A percentile compares a stretch with the other conserved stretches of the same genome.
These are phyloP conservation scores for Parambassis ranga DNA, from an alignment of 2,797 vertebrate species.

Conservation along the genomic window DNA sequence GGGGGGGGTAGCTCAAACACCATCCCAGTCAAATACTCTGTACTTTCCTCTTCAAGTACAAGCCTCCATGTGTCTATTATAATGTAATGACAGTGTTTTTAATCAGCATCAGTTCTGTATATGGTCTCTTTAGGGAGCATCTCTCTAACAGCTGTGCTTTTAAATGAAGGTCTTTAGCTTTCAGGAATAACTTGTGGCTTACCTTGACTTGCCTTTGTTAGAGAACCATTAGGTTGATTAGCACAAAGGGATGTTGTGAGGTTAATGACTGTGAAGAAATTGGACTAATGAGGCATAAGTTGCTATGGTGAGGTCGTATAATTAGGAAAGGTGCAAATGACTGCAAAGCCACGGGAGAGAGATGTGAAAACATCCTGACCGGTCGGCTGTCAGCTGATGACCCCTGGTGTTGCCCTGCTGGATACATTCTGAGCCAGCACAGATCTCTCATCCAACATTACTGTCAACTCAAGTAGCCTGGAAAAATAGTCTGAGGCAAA, in stretches of 20 bases:
- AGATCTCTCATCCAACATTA: background rate
- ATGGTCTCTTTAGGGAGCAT: background rate
- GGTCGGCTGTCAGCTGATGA: constrained; percentile 38
- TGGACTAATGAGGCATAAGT: constrained; percentile 65
- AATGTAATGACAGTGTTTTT: too few relatives aligned
- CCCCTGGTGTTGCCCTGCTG: constrained; percentile 42
- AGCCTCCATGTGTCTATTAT: background rate
- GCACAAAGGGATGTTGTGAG: constrained; percentile 19
- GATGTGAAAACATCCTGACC: constrained; percentile 63
- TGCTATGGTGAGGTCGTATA: constrained; percentile 46
- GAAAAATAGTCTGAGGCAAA: background rate
- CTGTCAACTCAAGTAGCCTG: background rate
- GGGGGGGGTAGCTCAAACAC: too few relatives aligned
- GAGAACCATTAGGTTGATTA: background rate
- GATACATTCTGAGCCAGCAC: constrained; percentile 25
- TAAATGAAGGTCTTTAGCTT: constrained; percentile 8
- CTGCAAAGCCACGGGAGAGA: constrained; percentile 53
- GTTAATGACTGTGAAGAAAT: constrained; percentile 67
- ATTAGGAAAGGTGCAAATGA: constrained; percentile 68
- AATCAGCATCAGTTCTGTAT: background rate
- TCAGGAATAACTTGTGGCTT: background rate
- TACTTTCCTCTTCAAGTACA: too few relatives aligned
- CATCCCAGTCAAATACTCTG: too few relatives aligned
- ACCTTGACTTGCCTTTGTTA: background rate
- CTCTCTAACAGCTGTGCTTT: background rate